Conservation (phyloP, 2,888 invertebrate genomes). For the Pseudeuparius sepicola region DNA sequence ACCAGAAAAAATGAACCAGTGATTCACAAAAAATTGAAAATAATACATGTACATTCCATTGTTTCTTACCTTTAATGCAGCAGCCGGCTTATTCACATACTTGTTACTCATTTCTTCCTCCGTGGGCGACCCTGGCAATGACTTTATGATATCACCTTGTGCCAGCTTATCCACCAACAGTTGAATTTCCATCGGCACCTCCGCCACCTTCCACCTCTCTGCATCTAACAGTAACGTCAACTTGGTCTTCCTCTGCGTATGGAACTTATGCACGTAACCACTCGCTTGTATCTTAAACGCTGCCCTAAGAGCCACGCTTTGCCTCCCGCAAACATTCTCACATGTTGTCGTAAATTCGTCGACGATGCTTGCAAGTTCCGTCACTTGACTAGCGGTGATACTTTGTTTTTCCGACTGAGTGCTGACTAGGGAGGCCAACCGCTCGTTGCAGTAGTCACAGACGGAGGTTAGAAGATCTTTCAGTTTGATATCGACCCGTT, state of each 20-base stretch:
- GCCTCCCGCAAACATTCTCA: conserved; percentile 59
- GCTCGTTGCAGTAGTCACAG: conserved; percentile 86
- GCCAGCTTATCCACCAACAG: conserved; percentile 60
- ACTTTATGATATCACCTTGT: conserved; percentile 35
- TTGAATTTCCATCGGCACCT: conserved; percentile 85
- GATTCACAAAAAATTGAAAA: too few species aligned
- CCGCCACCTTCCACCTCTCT: conserved; percentile 90
- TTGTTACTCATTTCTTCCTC: conserved; percentile 37
- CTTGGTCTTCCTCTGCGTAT: conserved; percentile 78
- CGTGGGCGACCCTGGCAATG: conserved; percentile 33
- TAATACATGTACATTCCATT: too few species aligned
- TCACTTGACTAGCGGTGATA: conserved; percentile 68
- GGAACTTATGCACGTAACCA: conserved; percentile 85
- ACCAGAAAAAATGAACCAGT: too few species aligned
- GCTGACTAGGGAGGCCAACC: conserved; percentile 79
- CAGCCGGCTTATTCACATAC: conserved; percentile 42
- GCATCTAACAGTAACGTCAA: conserved; percentile 75
- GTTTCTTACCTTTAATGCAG: too few species aligned
- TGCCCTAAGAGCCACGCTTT: conserved; percentile 68
- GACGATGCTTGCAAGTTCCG: conserved; percentile 63
- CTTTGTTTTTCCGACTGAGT: conserved; percentile 64
- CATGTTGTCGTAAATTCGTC: conserved; percentile 70
- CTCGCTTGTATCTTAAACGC: conserved; percentile 82
- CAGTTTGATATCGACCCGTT: conserved; percentile 58
- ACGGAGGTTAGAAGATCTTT: conserved; percentile 70